These are phyloP conservation scores for roundworm (Caenorhabditis elegans) DNA, from an alignment of 1,140 invertebrate genomes.

Conservation along the genomic window WBcel235 BX284602.5:10343001-10343500, in stretches of 20 bases:
- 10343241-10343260: not conserved
- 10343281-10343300: conserved; percentile 53
- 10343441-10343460: conserved; percentile 60
- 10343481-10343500: conserved; percentile 58
- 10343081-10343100: not conserved
- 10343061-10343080: conserved; percentile 3
- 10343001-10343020: conserved; percentile 38
- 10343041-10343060: conserved; percentile 45
- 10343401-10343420: conserved; percentile 58
- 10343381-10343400: conserved; percentile 33
- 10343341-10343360: conserved; percentile 4
- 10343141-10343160: conserved; percentile 55
- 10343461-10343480: conserved; percentile 51
- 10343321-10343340: conserved; percentile 46
- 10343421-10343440: conserved; percentile 58
- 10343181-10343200: conserved; percentile 51
- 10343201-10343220: conserved; percentile 61
- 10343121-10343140: conserved; percentile 55
- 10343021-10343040: conserved; percentile 43
- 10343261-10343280: conserved; percentile 51
- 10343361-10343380: conserved; percentile 10
- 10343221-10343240: conserved; percentile 43
- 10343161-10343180: conserved; percentile 52
- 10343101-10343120: conserved; percentile 55
- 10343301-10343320: conserved; percentile 52